Evolutionary conservation across 1,140 invertebrate species (phyloP).

Genomic region (Lamellibrachia luymesi): DNA sequence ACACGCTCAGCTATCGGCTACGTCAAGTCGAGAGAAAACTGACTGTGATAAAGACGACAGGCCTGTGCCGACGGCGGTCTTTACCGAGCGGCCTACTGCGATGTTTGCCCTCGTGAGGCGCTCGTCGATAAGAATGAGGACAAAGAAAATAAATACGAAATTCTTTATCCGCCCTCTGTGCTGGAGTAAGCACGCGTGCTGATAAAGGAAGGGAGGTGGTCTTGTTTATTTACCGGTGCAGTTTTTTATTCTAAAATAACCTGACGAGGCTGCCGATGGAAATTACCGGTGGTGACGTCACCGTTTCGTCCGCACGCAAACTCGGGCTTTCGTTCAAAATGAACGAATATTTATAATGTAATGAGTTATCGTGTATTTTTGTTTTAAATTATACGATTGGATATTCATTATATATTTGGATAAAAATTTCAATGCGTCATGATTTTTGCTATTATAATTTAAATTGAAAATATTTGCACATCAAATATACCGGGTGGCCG

Average conservation of each 20-base stretch:
- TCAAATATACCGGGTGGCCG: no score
- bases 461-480: no score
- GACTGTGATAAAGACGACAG: not conserved
- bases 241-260: slow-evolving; percentile 6
- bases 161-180: not conserved
- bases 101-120: not conserved
- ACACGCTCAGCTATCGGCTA: not conserved
- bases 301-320: not conserved
- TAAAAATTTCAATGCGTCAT: no score
- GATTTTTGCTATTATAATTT: no score
- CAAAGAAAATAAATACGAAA: not conserved
- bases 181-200: not conserved
- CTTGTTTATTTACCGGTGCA: not conserved
- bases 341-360: no score
- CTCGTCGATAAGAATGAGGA: not conserved
- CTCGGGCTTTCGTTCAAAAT: no score
- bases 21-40: not conserved
- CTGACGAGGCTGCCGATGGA: not conserved
- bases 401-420: no score
- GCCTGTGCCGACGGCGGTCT: not conserved
- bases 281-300: not conserved
- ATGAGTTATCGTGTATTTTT: no score
- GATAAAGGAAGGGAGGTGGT: not conserved
- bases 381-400: no score
- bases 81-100: not conserved